Evolutionary conservation across 2,888 invertebrate species (phyloP).

Genomic region (Dicyrtoma fusca): DNA sequence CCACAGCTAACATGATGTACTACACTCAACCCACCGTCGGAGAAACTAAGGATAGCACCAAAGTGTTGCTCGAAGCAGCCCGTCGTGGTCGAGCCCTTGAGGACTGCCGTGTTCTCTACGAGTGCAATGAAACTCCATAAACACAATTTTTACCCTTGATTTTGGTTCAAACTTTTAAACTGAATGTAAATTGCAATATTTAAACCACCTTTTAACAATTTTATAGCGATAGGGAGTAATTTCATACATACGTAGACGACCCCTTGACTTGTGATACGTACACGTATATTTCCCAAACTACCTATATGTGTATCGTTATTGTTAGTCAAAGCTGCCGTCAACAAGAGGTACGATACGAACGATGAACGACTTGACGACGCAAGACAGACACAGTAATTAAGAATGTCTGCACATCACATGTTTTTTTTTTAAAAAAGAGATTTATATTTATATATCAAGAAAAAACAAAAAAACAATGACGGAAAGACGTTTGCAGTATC

Average conservation of each 20-base stretch:
- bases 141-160: background rate
- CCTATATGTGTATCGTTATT: background rate
- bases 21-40: conserved; percentile 52
- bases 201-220: conserved; percentile 8
- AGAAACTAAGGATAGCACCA: conserved; percentile 47
- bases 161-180: background rate
- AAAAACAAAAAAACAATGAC: no score
- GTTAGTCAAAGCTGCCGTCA: background rate
- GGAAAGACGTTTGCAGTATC: no score
- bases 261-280: background rate
- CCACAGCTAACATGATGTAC: conserved; percentile 64
- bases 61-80: conserved; percentile 69
- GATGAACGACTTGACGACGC: no score
- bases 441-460: no score
- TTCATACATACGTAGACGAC: background rate
- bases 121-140: conserved; percentile 73
- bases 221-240: background rate
- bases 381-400: no score
- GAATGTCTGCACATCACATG: no score
- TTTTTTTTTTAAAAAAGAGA: no score
- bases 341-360: background rate
- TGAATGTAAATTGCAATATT: conserved; percentile 1
- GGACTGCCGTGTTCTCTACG: conserved; percentile 82
- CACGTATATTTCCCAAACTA: background rate
- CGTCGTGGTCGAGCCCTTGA: conserved; percentile 82